phyloP scores from a whole-genome alignment of 2,888 invertebrate species.

The Hermodice carunculata region DNA sequence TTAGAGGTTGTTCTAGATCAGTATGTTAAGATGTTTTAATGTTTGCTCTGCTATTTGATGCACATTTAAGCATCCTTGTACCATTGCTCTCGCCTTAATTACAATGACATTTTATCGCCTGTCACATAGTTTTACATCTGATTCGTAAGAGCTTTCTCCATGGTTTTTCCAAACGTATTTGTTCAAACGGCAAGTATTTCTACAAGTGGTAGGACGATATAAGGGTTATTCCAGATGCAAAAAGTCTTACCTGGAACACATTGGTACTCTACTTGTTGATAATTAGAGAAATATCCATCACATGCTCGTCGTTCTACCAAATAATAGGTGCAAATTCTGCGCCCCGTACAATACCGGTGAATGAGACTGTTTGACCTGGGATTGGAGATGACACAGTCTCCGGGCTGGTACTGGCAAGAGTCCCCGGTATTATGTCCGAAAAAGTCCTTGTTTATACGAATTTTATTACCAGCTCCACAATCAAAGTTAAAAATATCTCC shows the following conservation, averaged over 20 bases:
- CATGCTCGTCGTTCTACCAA: conserved; percentile 39
- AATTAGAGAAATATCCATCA: conserved; percentile 44
- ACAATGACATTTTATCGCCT: no score
- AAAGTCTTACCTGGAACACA: conserved; percentile 52
- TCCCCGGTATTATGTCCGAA: conserved; percentile 55
- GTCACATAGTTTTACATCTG: no score
- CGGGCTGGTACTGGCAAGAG: conserved; percentile 41
- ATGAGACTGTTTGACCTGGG: conserved; percentile 50
- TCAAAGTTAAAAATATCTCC: conserved; percentile 47
- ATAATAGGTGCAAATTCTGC: conserved; percentile 52
- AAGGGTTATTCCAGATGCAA: no score
- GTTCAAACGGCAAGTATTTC: no score
- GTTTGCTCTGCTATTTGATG: no score
- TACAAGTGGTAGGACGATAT: no score
- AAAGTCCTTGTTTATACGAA: conserved; percentile 56
- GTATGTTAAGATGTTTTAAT: no score
- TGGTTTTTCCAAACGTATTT: no score
- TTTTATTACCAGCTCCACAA: conserved; percentile 57
- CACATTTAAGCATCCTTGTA: no score
- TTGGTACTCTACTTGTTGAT: conserved; percentile 64
- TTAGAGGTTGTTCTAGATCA: no score
- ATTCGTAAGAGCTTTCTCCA: no score
- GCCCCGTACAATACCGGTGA: conserved; percentile 54
- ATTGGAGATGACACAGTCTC: conserved; percentile 32
- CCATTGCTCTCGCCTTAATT: no score